Base-by-base conservation (phyloP, 1,140 invertebrate genomes). In the Pseudachorutes palmiensis region DNA sequence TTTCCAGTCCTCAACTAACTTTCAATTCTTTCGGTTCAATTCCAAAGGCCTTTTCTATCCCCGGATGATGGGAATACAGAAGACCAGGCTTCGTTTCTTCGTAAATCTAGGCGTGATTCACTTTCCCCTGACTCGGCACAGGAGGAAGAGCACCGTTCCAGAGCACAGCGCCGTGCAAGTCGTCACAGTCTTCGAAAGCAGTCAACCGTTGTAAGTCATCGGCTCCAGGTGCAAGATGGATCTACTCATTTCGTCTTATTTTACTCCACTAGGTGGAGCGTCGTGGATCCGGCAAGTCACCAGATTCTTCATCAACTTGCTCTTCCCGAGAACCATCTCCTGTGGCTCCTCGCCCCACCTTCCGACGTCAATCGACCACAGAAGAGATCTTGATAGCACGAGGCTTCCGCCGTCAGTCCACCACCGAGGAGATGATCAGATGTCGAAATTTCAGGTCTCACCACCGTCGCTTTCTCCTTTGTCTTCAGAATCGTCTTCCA, bases 381-480 rank as follows among this genome's bases (percentile, higher is more conserved):
- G 90, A 92, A 77, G 91, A 94, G 78, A 94, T 94, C 72, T 79
- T 94, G 19, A 93, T 93, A 72, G 89, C 91, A 0, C 82, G 90
- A 48, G 91, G 91, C 31, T 94, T 94, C 78, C 83, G 91, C 0
- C 82, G 91, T 33, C 91, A 94, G 75, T 91, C 88, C 1, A 93
- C 91, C 1, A 93, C 90, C 0, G 91, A 94, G 74, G 91, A 94
- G 76, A 93, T 92, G 87, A 92, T 93, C 55, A 81, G 91, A 2
- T 93, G 91, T 76, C 81, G 91, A 41, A 94, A 94, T 72, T 78
- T 78, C 66, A 73, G 72, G 72, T 73, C n/a, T 31, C 31, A 29
- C 31, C 22, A 2, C 12, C 19, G 36, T 45, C 36, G 19, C 19
- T 45, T 45, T 12, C 36, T 9, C 19, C 36, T 45, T 45, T 45